A percentile compares a stretch with the other conserved stretches of the same genome.
Conservation (phyloP, 2,888 invertebrate genomes). For the Balanococcus diminutus region DNA sequence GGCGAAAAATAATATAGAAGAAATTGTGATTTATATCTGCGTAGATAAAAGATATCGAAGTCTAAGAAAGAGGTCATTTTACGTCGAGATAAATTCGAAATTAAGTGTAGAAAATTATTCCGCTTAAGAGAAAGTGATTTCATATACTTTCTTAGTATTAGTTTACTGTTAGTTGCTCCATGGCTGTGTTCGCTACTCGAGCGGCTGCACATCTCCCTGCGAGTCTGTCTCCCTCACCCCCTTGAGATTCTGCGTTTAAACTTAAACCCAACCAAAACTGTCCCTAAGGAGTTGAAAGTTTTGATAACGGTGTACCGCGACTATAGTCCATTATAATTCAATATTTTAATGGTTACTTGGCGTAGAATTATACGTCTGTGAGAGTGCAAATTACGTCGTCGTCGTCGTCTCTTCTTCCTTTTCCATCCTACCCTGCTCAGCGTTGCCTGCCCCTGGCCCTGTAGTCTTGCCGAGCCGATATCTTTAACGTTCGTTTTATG, state of each 20-base stretch:
- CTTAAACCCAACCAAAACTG: conserved; percentile 30
- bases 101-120: conserved; percentile 38
- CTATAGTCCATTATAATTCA: conserved; percentile 41
- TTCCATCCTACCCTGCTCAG: background rate
- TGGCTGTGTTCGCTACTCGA: background rate
- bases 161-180: background rate
- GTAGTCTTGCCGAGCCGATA: no score
- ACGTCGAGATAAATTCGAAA: conserved; percentile 2
- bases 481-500: conserved; percentile 3
- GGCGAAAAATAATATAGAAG: background rate
- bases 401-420: no score
- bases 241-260: background rate
- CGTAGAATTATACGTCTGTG: conserved; percentile 23
- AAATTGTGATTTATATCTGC: conserved; percentile 13
- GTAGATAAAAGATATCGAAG: conserved; percentile 3
- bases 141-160: background rate
- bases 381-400: background rate
- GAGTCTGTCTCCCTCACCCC: background rate
- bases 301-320: conserved; percentile 40
- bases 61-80: conserved; percentile 29
- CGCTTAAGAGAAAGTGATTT: conserved; percentile 16
- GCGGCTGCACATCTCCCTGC: background rate
- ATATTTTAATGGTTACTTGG: conserved; percentile 46
- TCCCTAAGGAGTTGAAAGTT: conserved; percentile 35
- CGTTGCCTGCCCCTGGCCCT: background rate